phyloP scores from a whole-genome alignment of 1,140 invertebrate species.

The Meloidogyne chitwoodi region DNA sequence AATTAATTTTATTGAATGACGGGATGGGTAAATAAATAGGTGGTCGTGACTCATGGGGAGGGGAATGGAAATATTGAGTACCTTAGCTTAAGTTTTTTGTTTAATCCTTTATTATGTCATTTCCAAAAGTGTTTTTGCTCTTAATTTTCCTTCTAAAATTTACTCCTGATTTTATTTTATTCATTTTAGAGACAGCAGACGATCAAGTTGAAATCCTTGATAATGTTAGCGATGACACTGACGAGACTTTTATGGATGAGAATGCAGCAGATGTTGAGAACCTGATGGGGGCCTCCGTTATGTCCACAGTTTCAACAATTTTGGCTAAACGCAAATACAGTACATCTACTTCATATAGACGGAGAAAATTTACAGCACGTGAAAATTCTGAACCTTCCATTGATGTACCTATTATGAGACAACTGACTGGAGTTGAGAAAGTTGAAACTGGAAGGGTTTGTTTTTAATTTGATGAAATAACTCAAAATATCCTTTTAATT shows the following conservation, averaged over 20 bases:
- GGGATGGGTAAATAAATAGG: no score
- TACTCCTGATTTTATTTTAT: background rate
- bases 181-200: background rate
- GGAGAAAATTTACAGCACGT: constrained; percentile 31
- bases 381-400: constrained; percentile 26
- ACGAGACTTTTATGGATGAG: constrained; percentile 36
- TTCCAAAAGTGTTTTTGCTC: no score
- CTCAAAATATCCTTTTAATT: constrained; percentile 13
- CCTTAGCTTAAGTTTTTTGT: no score
- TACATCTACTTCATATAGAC: constrained; percentile 17
- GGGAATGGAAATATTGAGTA: no score
- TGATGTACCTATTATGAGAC: constrained; percentile 5
- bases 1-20: background rate
- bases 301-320: constrained; percentile 58
- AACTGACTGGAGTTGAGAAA: constrained; percentile 37
- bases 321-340: constrained; percentile 30
- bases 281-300: constrained; percentile 46
- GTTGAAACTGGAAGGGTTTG: constrained; percentile 56
- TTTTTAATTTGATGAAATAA: background rate
- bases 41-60: no score
- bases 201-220: background rate
- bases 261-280: constrained; percentile 38
- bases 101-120: no score
- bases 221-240: constrained; percentile 28
- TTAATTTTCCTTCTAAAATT: no score